A percentile compares a stretch with the other conserved stretches of the same genome.
phyloP scores from a whole-genome alignment of 92 coral and sea anemone species.

The Pocillopora meandrina region DNA sequence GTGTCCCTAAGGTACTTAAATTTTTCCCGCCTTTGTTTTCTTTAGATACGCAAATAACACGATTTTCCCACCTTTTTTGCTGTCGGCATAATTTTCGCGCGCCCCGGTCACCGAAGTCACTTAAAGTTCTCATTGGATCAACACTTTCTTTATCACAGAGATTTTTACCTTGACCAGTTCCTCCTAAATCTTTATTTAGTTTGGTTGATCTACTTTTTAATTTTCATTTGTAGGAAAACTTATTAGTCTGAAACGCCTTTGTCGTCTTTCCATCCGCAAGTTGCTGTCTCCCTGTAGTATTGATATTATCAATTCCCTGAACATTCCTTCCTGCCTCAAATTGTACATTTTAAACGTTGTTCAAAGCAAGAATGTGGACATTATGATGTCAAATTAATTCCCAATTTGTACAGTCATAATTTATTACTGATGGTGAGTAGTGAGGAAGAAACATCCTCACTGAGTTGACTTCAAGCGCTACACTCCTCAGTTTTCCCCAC shows the following conservation, averaged over 20 bases:
- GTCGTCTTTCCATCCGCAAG: constrained; percentile 75
- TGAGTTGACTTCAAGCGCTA: too few species aligned
- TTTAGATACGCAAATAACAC: too few species aligned
- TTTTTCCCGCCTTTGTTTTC: too few species aligned
- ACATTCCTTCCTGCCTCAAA: constrained; percentile 81
- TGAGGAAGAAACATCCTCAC: background rate
- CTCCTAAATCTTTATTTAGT: too few species aligned
- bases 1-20: too few species aligned
- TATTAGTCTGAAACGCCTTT: constrained; percentile 77
- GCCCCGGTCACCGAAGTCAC: background rate
- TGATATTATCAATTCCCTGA: constrained; percentile 65
- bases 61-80: too few species aligned
- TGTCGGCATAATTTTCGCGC: background rate
- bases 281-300: constrained; percentile 65
- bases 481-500: too few species aligned
- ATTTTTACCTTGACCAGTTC: too few species aligned
- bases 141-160: too few species aligned
- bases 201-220: too few species aligned
- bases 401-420: background rate
- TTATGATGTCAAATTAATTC: background rate
- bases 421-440: background rate
- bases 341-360: constrained; percentile 70
- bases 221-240: constrained; percentile 67
- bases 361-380: constrained; percentile 24
- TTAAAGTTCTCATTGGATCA: too few species aligned